Evolutionary conservation across 2,888 invertebrate species (phyloP).

Genomic region (Dysmachus trigonus): DNA sequence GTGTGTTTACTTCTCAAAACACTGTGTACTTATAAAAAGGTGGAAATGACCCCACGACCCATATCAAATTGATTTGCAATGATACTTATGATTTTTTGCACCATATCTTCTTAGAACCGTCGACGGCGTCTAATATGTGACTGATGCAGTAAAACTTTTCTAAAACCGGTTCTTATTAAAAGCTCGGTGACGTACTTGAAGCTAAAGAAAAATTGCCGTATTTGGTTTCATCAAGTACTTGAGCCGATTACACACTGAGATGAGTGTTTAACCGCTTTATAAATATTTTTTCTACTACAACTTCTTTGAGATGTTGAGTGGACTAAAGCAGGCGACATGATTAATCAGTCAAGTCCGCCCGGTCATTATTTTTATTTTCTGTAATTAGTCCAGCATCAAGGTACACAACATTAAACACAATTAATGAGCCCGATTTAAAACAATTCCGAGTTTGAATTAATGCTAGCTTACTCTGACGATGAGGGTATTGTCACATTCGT

Average conservation of each 20-base stretch:
- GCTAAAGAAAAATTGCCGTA: constrained; percentile 29
- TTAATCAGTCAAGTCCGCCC: background rate
- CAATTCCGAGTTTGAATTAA: background rate
- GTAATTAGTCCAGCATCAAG: background rate
- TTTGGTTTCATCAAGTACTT: constrained; percentile 14
- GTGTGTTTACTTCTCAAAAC: background rate
- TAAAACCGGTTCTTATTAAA: constrained; percentile 38
- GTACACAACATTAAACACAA: background rate
- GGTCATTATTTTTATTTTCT: background rate
- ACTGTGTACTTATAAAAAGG: background rate
- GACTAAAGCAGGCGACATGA: background rate
- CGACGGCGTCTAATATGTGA: background rate
- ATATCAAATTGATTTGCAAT: background rate
- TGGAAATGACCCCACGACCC: background rate
- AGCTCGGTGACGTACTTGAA: constrained; percentile 22
- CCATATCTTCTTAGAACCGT: background rate
- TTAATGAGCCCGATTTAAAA: background rate
- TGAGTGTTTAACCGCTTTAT: background rate
- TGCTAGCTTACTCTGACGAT: background rate
- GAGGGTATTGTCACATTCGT: background rate
- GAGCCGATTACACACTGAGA: background rate
- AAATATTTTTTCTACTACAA: background rate
- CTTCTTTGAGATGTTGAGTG: background rate
- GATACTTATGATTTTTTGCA: background rate
- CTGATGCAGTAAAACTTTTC: constrained; percentile 39